Conservation (phyloP, 1,140 invertebrate genomes). For the Cyclargus thomasi region DNA sequence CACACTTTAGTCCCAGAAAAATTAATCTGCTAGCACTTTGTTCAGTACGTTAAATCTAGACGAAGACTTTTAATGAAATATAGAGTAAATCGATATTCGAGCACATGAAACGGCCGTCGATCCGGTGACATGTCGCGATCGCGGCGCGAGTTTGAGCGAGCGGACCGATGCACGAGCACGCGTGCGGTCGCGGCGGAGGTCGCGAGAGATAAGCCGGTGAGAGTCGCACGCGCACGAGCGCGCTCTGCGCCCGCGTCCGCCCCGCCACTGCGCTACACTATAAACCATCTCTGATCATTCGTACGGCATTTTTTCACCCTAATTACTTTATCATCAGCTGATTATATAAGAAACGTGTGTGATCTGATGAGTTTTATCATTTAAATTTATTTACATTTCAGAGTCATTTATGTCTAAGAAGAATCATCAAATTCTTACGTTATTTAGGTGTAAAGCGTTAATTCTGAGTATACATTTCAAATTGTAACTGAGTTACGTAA, state of each 20-base stretch:
- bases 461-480: slow-evolving; percentile 29
- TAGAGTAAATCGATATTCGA: slow-evolving; percentile 48
- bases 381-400: too few species aligned
- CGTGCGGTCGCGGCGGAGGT: slow-evolving; percentile 65
- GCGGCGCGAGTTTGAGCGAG: slow-evolving; percentile 45
- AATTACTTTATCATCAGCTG: slow-evolving; percentile 47
- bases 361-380: background rate
- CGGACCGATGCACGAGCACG: slow-evolving; percentile 56
- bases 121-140: slow-evolving; percentile 61
- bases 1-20: slow-evolving; percentile 22
- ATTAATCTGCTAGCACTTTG: slow-evolving; percentile 11
- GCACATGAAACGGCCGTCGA: slow-evolving; percentile 49
- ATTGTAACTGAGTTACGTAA: slow-evolving; percentile 61
- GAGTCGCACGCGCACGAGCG: slow-evolving; percentile 64
- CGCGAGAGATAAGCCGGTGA: slow-evolving; percentile 72
- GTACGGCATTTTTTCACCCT: slow-evolving; percentile 60
- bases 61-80: slow-evolving; percentile 43
- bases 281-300: slow-evolving; percentile 49
- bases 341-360: slow-evolving; percentile 50
- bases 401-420: too few species aligned
- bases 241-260: slow-evolving; percentile 45
- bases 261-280: slow-evolving; percentile 41
- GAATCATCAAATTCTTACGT: too few species aligned
- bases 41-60: slow-evolving; percentile 55
- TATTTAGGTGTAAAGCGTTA: too few species aligned